Percentiles rank a stretch among this genome's conserved stretches.
Conservation (phyloP, 2,797 vertebrate genomes). For the Hoplostethus mediterraneus region DNA sequence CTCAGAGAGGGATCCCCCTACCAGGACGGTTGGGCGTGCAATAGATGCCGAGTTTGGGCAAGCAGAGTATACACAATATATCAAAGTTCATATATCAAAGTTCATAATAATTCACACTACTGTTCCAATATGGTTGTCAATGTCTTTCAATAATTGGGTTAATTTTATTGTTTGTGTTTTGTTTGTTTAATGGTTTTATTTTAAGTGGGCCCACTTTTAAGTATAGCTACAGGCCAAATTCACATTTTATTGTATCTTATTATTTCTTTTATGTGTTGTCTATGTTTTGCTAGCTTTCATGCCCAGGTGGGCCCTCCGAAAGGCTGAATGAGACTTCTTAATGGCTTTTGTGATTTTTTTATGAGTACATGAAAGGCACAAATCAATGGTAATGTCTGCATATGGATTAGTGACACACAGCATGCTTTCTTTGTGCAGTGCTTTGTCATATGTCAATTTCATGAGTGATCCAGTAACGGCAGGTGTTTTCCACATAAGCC, state of each 20-base stretch:
- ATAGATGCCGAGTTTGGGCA: too few relatives aligned
- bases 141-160: conserved; percentile 43
- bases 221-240: conserved; percentile 45
- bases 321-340: conserved; percentile 66
- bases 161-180: conserved; percentile 35
- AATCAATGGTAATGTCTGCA: conserved; percentile 62
- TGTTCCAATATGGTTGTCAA: conserved; percentile 14
- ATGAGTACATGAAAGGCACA: conserved; percentile 66
- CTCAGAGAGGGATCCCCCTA: too few relatives aligned
- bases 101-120: conserved; percentile 36
- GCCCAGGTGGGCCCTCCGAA: conserved; percentile 67
- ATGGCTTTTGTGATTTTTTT: conserved; percentile 65
- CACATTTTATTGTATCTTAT: conserved; percentile 61
- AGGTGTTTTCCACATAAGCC: conserved; percentile 72
- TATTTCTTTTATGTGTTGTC: conserved; percentile 40
- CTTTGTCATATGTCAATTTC: conserved; percentile 58
- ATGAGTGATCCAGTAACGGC: conserved; percentile 63
- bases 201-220: conserved; percentile 28
- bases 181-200: conserved; percentile 45
- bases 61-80: too few relatives aligned
- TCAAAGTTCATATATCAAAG: too few relatives aligned
- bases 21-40: too few relatives aligned
- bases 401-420: conserved; percentile 64
- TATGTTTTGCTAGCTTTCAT: conserved; percentile 48
- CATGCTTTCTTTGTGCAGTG: conserved; percentile 57